Evolutionary conservation across 2,113 vertebrate species (phyloP).

Genomic region (Proterorhinus semilunaris): DNA sequence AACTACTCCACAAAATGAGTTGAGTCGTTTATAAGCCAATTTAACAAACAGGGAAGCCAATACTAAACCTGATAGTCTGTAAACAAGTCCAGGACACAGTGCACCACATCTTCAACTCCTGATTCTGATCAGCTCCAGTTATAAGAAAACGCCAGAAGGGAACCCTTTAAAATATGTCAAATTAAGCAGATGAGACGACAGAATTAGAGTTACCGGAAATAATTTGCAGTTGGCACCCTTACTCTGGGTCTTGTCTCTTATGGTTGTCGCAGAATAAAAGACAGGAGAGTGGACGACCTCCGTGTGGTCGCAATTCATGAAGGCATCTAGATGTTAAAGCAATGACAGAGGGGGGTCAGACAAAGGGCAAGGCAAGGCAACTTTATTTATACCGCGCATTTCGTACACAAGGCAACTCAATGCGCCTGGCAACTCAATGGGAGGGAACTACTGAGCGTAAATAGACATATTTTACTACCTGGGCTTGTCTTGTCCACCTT

Average conservation of each 20-base stretch:
- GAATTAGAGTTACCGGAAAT: background rate
- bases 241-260: constrained; percentile 98
- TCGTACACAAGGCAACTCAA: too few species aligned
- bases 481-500: constrained; percentile 90
- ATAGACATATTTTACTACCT: constrained; percentile 75
- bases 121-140: constrained; percentile 96
- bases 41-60: background rate
- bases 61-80: constrained; percentile 87
- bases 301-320: constrained; percentile 93
- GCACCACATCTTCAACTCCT: constrained; percentile 97
- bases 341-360: background rate
- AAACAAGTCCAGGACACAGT: constrained; percentile 97
- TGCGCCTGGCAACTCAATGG: too few species aligned
- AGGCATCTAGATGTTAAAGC: constrained; percentile 81
- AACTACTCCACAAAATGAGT: too few species aligned
- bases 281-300: constrained; percentile 90
- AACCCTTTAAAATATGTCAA: constrained; percentile 74
- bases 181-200: background rate
- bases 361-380: too few species aligned
- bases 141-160: constrained; percentile 98
- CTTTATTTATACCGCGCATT: too few species aligned
- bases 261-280: constrained; percentile 98
- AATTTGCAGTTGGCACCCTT: constrained; percentile 60
- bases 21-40: background rate
- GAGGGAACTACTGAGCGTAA: background rate